Base-by-base conservation (phyloP, 2,113 vertebrate genomes). In the Lophochroa leadbeateri region DNA sequence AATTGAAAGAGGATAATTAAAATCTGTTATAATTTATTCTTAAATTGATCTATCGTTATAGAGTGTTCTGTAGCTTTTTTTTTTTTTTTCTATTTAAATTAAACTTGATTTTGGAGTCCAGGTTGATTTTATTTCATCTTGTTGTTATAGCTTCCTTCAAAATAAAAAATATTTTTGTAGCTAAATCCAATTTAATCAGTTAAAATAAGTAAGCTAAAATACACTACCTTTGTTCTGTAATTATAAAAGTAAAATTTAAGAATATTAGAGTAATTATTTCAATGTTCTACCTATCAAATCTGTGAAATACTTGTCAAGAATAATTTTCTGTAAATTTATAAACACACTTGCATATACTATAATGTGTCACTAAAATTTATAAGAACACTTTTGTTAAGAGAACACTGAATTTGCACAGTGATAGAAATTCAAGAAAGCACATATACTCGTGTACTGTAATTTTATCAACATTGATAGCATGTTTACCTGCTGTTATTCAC, bases 61-160 rank as follows among this genome's bases (percentile, higher is more conserved):
- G 31, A 39, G 5, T 24, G 11, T 60, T 18, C 3, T 81, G 28
- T 80, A 64, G 24, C 1, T 49, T 53, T 57, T 28, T 25, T 55
- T 25, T 55, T 43, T 43, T 44, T 25, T 7, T 74, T 31, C 25
- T 0, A 0, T 35, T 35, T 13, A 19, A 71, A 60, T 3, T 29
- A 49, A 43, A 79, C 94, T 91, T 71, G 23, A 75, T 72, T 84
- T 84, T 80, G 15, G n/a, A 78, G 17, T 46, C 16, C 33, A 88
- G 33, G 69, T 35, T 71, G 27, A 67, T 92, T 93, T 65, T 41
- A 58, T 90, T 80, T 90, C 17, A 55, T 72, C 19, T 39, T 67
- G 6, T 69, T 93, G 7, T 37, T 47, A 8, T 5, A 3, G 11
- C 6, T 70, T 82, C 12, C 9, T 75, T 75, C 31, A 52, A 79